A percentile compares a stretch with the other conserved stretches of the same genome.
Conservation (phyloP, 2,888 invertebrate species). For the Psylliodes chrysocephalus region DNA sequence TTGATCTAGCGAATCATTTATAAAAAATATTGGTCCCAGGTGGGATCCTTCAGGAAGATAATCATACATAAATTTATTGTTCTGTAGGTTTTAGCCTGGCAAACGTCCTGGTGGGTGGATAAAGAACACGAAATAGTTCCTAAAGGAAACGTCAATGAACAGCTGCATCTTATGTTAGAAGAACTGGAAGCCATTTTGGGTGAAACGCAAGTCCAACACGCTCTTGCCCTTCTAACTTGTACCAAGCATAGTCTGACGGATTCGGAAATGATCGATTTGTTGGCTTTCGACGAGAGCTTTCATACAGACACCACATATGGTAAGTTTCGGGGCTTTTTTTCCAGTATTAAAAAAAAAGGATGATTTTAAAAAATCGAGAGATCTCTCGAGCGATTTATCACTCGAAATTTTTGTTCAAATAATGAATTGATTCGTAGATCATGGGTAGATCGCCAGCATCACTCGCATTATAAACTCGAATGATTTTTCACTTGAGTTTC, state of each 20-base stretch:
- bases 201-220: slow-evolving; percentile 71
- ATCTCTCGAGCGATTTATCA: no score
- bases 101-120: slow-evolving; percentile 71
- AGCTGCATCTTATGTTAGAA: slow-evolving; percentile 75
- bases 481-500: no score
- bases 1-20: no score
- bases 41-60: not conserved
- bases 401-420: no score
- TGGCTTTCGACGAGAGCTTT: slow-evolving; percentile 73
- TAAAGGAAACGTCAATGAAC: slow-evolving; percentile 70
- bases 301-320: slow-evolving; percentile 73
- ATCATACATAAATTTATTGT: no score
- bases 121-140: slow-evolving; percentile 68
- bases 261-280: slow-evolving; percentile 80
- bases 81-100: slow-evolving; percentile 70
- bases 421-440: no score
- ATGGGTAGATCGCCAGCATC: no score
- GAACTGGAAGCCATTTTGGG: slow-evolving; percentile 76
- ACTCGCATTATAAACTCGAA: no score
- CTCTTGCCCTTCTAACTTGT: slow-evolving; percentile 78
- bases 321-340: no score
- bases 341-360: no score
- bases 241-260: slow-evolving; percentile 83
- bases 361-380: no score
- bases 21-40: no score